Base-by-base conservation (phyloP, 2,113 vertebrate genomes). In the Anguilla japonica region DNA sequence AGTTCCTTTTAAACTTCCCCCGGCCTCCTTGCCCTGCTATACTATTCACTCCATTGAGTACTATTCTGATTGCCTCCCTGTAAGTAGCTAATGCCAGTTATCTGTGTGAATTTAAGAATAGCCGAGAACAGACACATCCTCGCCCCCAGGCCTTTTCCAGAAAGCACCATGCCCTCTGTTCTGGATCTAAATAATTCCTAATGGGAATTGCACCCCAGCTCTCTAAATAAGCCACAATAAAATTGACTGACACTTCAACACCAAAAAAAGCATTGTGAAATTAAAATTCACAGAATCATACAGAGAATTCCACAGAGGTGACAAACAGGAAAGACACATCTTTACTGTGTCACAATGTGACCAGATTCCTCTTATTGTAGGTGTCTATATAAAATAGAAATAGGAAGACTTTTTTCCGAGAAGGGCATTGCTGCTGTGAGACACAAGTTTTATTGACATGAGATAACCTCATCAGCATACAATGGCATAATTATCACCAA, bases 1-100 rank as follows among this genome's bases (percentile, higher is more conserved):
- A n/a, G 56, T 88, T 85, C 22, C 84, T 63, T 60, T 83, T 87
- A 67, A 84, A n/a, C 46, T 87, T 6, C 13, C n/a, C 22, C 8
- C 81, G 83, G 86, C 63, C 81, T 8, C 20, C 63, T 39, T 39
- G 20, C 63, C 34, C 41, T 34, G 8, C 29, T 39, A 56, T 29
- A 26, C 43, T 41, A 43, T 60, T 50, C 71, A 56, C 6, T 2
- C 34, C 16, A 63, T 57, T 87, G 46, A 83, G 63, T 57, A 41
- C 29, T 29, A 13, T 57, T 82, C 22, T 41, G 46, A 43, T 18
- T 26, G 67, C 86, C 46, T 83, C 46, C 34, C 39, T 75, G 67
- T 75, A 79, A 79, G 13, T 53, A 56, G 63, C 46, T 60, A 83
- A 41, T 83, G 82, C 53, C 22, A 29, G 14, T 50, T 83, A 53